Base-by-base conservation (phyloP, 92 coral and sea anemone species). In the Palythoa heliodiscus region DNA sequence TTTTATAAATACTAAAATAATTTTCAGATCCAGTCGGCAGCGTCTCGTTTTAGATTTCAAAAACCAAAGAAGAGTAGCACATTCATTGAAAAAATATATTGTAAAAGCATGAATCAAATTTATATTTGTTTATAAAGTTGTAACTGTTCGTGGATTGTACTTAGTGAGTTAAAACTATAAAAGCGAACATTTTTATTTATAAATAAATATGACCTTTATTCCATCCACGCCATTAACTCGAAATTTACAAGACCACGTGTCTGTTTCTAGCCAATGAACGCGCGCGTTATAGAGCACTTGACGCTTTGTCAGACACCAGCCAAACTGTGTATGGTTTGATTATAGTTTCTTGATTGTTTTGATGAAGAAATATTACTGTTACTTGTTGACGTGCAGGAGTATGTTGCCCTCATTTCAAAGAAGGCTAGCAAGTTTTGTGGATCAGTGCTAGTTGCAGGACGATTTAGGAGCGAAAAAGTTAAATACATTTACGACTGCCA, bases 231-330 rank as follows among this genome's bases (percentile, higher is more conserved):
- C 70, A 17, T 58, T 61, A 24, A 61, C 57, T 37, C 48, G 72
- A 48, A 55, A 73, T 35, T 77, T 58, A 57, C 47, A 55, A 63
- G 57, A 40, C 71, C 83, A 78, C 83, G 83, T 78, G 83, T 47
- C 22, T 22, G 24, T 9, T 38, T 78, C 63, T 11, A 61, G 63
- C 83, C 83, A 78, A 78, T 78, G 13, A 61, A 48, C 47, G 47
- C 72, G 40, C 71, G 19, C 38, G 38, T 63, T 63, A 13, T 23
- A 63, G 83, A 63, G 16, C 83, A 63, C 22, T 13, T 23, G 8
- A 63, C 61, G 61, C 61, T 55, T 8, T 77, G 52, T 52, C 22
- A 7, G 69, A 12, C 52, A 47, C 54, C 71, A 38, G 81, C 11
- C 12, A 47, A 75, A 17, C 39, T 47, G 60, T 50, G 60, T 74